phyloP scores from a whole-genome alignment of 2,797 vertebrate species.

The Coilia nasus region DNA sequence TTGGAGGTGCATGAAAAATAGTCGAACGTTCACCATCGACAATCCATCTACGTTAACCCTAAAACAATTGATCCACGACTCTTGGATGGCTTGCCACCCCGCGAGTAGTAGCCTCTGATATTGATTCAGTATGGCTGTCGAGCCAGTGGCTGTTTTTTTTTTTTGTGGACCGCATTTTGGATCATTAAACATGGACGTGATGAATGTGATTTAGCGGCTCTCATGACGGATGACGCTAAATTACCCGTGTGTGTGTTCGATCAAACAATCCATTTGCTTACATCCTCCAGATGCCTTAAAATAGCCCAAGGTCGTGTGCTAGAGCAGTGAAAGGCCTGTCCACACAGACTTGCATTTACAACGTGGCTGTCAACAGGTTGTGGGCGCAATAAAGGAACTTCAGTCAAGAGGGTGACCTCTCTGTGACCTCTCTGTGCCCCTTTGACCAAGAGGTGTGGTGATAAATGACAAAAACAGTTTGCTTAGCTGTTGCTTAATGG shows the following conservation, averaged over 20 bases:
- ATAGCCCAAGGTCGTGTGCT: not conserved
- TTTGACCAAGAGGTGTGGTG: not conserved
- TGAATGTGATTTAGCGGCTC: not conserved
- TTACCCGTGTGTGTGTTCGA: conserved; percentile 2
- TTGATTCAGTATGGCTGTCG: conserved; percentile 31
- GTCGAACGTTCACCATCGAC: not conserved
- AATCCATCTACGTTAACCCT: not conserved
- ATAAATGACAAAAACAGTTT: not conserved
- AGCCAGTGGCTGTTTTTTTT: not conserved
- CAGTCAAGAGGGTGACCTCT: not conserved
- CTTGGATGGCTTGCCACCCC: not conserved
- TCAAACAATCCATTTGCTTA: conserved; percentile 14
- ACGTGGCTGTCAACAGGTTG: conserved; percentile 39
- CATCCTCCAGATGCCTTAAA: not conserved
- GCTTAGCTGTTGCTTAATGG: not conserved
- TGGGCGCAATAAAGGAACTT: conserved; percentile 4
- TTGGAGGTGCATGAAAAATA: conserved; percentile 14
- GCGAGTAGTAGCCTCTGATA: conserved; percentile 1
- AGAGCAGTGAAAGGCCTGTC: not conserved
- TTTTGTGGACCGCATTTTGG: conserved; percentile 47
- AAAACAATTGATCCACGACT: conserved; percentile 18
- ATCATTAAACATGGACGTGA: not conserved
- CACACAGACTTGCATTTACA: conserved; percentile 62
- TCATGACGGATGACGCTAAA: not conserved
- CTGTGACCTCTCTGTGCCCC: not conserved